Percentiles rank a stretch among this genome's conserved stretches.
Conservation (phyloP, 2,888 invertebrate species). For the Falcaria lacertinaria region DNA sequence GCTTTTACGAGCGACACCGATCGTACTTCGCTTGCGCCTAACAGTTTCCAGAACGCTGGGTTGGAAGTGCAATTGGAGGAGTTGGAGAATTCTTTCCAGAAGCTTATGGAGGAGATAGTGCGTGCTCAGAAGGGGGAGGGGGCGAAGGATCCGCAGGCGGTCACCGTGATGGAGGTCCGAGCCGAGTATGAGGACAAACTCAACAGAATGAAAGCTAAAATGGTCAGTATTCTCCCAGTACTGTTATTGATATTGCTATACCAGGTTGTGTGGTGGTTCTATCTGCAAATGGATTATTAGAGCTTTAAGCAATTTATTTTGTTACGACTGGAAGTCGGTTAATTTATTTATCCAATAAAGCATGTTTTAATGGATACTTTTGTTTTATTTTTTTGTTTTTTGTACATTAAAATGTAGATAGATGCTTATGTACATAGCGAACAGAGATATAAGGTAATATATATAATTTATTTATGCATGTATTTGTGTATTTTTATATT, state of each 20-base stretch:
- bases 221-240: constrained; percentile 83
- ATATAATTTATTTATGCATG: constrained; percentile 35
- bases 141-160: constrained; percentile 40
- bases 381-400: constrained; percentile 62
- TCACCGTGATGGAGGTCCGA: constrained; percentile 76
- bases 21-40: constrained; percentile 37
- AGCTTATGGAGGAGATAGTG: constrained; percentile 52
- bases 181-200: constrained; percentile 86
- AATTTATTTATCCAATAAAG: constrained; percentile 45
- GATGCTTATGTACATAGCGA: constrained; percentile 24
- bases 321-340: constrained; percentile 47
- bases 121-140: constrained; percentile 48
- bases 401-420: constrained; percentile 44
- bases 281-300: constrained; percentile 60
- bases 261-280: constrained; percentile 75
- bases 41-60: constrained; percentile 53
- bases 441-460: constrained; percentile 52
- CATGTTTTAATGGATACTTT: constrained; percentile 56
- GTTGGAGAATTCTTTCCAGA: constrained; percentile 63
- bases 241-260: constrained; percentile 69
- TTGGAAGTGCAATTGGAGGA: constrained; percentile 63
- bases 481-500: constrained; percentile 7
- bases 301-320: constrained; percentile 30
- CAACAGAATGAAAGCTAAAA: constrained; percentile 88
- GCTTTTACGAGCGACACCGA: constrained; percentile 54